Percentiles rank a stretch among this genome's conserved stretches.
phyloP scores from a whole-genome alignment of 1,140 invertebrate genomes.

The Drosophila dunni region DNA sequence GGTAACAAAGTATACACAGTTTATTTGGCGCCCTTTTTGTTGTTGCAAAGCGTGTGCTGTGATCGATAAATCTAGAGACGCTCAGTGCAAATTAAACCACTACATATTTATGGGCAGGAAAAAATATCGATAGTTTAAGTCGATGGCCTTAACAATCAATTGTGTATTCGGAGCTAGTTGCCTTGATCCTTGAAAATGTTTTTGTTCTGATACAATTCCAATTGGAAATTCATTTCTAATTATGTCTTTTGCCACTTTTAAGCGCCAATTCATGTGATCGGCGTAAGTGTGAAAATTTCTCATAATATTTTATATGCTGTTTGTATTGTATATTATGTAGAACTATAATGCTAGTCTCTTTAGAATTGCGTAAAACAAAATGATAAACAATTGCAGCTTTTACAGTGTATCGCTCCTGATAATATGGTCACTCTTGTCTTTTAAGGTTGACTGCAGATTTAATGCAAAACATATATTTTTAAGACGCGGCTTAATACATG shows the following conservation, averaged over 20 bases:
- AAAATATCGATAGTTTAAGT: neutral
- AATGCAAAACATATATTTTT: conserved; percentile 39
- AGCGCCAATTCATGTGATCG: neutral
- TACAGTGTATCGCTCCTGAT: neutral
- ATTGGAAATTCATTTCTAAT: too few relatives aligned
- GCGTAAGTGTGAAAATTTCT: neutral
- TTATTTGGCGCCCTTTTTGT: neutral
- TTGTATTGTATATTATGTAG: conserved; percentile 18
- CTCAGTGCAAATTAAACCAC: neutral
- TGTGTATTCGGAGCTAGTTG: neutral
- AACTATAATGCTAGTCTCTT: neutral
- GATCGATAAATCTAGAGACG: neutral
- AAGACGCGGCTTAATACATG: conserved; percentile 6
- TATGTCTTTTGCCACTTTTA: too few relatives aligned
- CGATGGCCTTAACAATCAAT: neutral
- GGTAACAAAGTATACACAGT: neutral
- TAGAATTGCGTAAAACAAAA: neutral
- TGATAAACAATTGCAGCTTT: neutral
- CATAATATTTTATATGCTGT: neutral
- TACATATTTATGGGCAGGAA: neutral
- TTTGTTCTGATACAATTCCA: too few relatives aligned
- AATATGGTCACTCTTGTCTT: conserved; percentile 25
- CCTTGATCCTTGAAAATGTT: neutral
- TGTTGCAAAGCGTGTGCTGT: neutral
- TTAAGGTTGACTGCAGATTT: conserved; percentile 26